Conservation (phyloP, 2,888 invertebrate genomes). For the Pyrocoelia pectoralis region DNA sequence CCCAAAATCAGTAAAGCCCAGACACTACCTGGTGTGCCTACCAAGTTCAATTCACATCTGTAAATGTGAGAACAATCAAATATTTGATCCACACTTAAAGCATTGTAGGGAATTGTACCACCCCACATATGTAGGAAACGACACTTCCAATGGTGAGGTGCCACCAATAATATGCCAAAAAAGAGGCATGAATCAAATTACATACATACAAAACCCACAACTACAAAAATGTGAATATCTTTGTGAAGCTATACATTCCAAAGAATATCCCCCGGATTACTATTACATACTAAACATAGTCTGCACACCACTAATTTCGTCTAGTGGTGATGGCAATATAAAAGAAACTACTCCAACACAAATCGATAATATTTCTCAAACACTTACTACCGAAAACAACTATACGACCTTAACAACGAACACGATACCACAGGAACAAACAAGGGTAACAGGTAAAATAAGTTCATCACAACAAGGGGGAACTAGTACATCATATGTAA, state of each 20-base stretch:
- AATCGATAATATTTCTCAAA: no score
- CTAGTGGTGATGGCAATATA: no score
- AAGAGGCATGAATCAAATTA: not conserved
- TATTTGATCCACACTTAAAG: not conserved
- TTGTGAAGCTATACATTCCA: not conserved
- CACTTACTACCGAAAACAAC: no score
- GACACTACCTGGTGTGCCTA: conserved; percentile 18
- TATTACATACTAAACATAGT: conserved; percentile 3
- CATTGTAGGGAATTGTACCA: not conserved
- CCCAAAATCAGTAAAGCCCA: conserved; percentile 2
- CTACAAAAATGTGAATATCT: not conserved
- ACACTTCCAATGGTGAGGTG: not conserved
- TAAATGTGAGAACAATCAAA: conserved; percentile 2
- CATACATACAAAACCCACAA: not conserved
- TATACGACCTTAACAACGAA: no score
- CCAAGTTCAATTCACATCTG: conserved; percentile 15
- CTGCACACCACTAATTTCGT: no score
- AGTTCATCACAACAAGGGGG: no score
- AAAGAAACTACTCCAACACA: no score
- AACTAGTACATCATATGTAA: no score
- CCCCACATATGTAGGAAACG: not conserved
- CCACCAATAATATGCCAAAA: conserved; percentile 4
- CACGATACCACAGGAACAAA: no score
- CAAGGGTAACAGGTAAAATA: no score
- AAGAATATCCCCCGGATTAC: not conserved